Evolutionary conservation across 2,113 vertebrate genomes (phyloP).

Genomic region (Corydoras maculifer): DNA sequence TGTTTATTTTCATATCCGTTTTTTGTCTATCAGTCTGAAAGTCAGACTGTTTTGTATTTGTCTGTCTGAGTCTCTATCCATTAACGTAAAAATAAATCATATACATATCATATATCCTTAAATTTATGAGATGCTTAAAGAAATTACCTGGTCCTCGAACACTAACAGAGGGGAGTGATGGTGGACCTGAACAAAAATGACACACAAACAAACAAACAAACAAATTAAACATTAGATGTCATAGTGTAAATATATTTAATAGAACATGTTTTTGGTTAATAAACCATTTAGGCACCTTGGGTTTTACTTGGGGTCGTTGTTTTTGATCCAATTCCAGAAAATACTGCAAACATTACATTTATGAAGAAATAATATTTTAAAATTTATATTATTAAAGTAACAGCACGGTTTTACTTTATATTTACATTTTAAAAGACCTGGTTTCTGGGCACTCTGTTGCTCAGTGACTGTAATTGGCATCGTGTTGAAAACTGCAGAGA

Average conservation of each 20-base stretch:
- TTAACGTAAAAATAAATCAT: too few species aligned
- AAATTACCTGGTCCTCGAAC: slow-evolving; percentile 41
- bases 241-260: too few species aligned
- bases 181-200: slow-evolving; percentile 38
- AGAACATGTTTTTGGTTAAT: too few species aligned
- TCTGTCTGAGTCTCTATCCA: too few species aligned
- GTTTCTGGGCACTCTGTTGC: slow-evolving; percentile 31
- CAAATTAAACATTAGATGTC: neutral
- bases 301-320: slow-evolving; percentile 11
- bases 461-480: slow-evolving; percentile 54
- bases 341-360: slow-evolving; percentile 24
- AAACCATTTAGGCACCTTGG: slow-evolving; percentile 18
- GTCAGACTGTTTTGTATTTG: too few species aligned
- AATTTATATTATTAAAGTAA: too few species aligned
- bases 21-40: too few species aligned
- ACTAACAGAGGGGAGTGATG: slow-evolving; percentile 42
- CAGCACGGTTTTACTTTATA: neutral
- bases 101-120: too few species aligned
- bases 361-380: too few species aligned
- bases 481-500: slow-evolving; percentile 57
- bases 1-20: too few species aligned
- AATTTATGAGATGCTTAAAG: neutral
- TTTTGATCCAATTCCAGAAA: slow-evolving; percentile 37
- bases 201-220: neutral
- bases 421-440: slow-evolving; percentile 60